Conservation (phyloP, 2,888 invertebrate species). For the Leptinotarsa haldemani region DNA sequence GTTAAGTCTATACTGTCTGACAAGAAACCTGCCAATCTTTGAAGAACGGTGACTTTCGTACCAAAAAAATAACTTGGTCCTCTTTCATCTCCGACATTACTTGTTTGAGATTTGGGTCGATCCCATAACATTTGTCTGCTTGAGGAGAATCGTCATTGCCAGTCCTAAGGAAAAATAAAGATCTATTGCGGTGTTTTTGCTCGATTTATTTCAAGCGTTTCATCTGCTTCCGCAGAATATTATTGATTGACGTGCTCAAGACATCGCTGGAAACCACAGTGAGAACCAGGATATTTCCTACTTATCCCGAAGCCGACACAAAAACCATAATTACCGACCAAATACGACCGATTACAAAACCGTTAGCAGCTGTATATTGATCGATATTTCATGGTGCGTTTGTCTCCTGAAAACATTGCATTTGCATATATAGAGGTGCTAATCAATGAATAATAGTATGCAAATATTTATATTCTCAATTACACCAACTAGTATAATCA, state of each 20-base stretch:
- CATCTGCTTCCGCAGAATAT: too few relatives aligned
- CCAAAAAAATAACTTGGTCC: too few relatives aligned
- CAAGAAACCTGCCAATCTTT: too few relatives aligned
- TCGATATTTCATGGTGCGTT: constrained; percentile 36
- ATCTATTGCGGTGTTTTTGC: too few relatives aligned
- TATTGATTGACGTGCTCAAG: background rate
- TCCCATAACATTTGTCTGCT: too few relatives aligned
- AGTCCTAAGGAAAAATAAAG: too few relatives aligned
- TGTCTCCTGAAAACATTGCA: constrained; percentile 20
- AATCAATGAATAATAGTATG: constrained; percentile 41
- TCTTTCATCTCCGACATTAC: too few relatives aligned
- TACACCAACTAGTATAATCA: constrained; percentile 35
- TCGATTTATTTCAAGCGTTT: too few relatives aligned
- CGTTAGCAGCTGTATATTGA: constrained; percentile 33
- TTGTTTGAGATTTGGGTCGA: too few relatives aligned
- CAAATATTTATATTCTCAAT: constrained; percentile 41
- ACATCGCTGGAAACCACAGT: background rate
- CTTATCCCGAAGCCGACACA: background rate
- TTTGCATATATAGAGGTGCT: constrained; percentile 36
- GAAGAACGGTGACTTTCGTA: too few relatives aligned
- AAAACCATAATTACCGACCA: constrained; percentile 17
- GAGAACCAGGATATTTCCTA: constrained; percentile 8
- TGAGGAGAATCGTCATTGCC: too few relatives aligned
- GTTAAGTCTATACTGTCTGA: too few relatives aligned
- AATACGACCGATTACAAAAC: constrained; percentile 23